Percentiles rank a stretch among this genome's conserved stretches.
Conservation (phyloP, 2,113 vertebrate genomes). For the Gallinago undulata region DNA sequence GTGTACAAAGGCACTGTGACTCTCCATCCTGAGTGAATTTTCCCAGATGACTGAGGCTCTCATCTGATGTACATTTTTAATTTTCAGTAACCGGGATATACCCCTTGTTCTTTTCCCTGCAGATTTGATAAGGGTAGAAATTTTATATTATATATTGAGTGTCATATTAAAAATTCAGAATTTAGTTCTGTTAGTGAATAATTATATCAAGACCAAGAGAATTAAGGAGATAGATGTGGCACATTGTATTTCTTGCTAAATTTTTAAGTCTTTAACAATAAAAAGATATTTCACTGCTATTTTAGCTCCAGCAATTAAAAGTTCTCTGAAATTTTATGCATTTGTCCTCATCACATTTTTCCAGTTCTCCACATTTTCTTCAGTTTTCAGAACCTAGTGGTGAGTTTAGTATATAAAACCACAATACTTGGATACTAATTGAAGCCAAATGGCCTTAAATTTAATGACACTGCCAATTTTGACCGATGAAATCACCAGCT, state of each 20-base stretch:
- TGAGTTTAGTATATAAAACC: neutral
- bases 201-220: neutral
- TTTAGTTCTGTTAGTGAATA: neutral
- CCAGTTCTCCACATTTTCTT: neutral
- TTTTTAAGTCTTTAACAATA: neutral
- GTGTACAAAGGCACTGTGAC: neutral
- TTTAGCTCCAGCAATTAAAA: neutral
- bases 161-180: neutral
- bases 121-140: neutral
- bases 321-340: neutral
- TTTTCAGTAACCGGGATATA: neutral
- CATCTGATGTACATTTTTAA: neutral
- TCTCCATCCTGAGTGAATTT: neutral
- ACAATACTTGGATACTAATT: neutral
- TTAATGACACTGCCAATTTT: neutral
- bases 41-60: neutral
- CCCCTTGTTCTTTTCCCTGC: neutral
- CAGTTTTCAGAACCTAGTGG: neutral
- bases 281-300: neutral
- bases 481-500: neutral
- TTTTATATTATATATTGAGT: neutral
- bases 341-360: neutral
- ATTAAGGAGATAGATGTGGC: neutral
- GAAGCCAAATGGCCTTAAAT: neutral
- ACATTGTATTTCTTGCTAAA: neutral